Percentiles rank a stretch among this genome's conserved stretches.
Evolutionary conservation across 2,888 invertebrate genomes (phyloP).

Genomic region (Eilema griseolum): DNA sequence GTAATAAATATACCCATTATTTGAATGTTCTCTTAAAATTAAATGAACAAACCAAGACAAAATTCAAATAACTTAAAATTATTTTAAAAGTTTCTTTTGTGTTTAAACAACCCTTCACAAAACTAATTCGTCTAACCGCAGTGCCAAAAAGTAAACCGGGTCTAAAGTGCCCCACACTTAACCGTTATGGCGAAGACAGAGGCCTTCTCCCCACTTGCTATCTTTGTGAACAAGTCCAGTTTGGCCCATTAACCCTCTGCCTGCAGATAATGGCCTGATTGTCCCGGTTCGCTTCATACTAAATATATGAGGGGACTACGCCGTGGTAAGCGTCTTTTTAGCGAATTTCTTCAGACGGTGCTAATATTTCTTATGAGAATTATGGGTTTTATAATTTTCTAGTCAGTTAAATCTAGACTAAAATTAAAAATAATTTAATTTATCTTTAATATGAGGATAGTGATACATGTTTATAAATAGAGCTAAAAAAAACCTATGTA

Average conservation of each 20-base stretch:
- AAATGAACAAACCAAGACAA: not conserved
- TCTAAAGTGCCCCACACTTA: constrained; percentile 46
- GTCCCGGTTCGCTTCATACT: constrained; percentile 59
- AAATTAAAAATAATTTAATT: not conserved
- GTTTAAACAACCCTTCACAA: constrained; percentile 19
- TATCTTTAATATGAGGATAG: too few relatives aligned
- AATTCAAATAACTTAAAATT: not conserved
- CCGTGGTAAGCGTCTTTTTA: constrained; percentile 33
- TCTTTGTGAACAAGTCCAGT: constrained; percentile 59
- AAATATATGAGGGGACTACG: constrained; percentile 52
- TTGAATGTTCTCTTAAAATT: too few relatives aligned
- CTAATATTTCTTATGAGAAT: constrained; percentile 7
- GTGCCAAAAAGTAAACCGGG: constrained; percentile 42
- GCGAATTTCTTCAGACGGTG: constrained; percentile 30
- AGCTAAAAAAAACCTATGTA: too few relatives aligned
- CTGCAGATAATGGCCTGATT: constrained; percentile 69
- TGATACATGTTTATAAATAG: too few relatives aligned
- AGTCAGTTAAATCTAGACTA: not conserved
- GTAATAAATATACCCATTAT: too few relatives aligned
- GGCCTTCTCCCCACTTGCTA: constrained; percentile 47
- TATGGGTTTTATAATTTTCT: not conserved
- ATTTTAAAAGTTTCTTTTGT: not conserved
- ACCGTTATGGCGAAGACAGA: constrained; percentile 46
- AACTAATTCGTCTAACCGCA: constrained; percentile 29
- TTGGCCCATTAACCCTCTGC: constrained; percentile 72